Conservation (phyloP, 2,113 vertebrate species). For the Coptodon bakossiorum region DNA sequence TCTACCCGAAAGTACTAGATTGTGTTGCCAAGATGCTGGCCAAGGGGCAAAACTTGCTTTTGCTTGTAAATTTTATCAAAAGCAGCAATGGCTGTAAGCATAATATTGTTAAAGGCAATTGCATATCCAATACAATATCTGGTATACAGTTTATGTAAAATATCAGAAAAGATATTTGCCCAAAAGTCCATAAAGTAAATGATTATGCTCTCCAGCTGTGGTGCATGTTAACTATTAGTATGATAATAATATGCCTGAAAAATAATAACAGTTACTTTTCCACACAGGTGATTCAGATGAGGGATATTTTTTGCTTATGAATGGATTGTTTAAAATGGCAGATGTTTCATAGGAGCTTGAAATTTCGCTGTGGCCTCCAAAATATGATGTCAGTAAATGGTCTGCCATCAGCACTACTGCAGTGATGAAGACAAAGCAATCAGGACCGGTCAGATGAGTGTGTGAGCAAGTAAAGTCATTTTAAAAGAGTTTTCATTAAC, state of each 20-base stretch:
- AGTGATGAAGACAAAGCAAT: background rate
- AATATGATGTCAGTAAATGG: background rate
- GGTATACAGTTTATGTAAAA: background rate
- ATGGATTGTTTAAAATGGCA: background rate
- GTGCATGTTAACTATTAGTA: background rate
- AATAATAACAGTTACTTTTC: background rate
- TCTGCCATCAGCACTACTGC: background rate
- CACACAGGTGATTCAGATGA: background rate
- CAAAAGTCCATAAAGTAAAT: background rate
- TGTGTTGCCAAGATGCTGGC: background rate
- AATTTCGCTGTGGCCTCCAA: background rate
- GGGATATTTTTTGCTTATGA: background rate
- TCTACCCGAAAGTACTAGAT: fast-evolving
- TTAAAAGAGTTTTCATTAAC: background rate
- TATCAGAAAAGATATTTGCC: background rate
- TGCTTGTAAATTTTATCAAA: background rate
- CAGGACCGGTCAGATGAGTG: background rate
- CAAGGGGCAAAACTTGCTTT: background rate
- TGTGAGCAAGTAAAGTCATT: background rate
- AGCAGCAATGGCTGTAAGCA: background rate
- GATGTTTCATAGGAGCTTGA: background rate
- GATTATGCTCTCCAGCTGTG: background rate
- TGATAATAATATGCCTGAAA: background rate
- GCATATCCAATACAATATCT: background rate
- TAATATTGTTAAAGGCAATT: background rate